Evolutionary conservation across 2,113 vertebrate species (phyloP).

Genomic region (human): GRCh38 chr4:55741001-55741500

Average conservation of each 20-base stretch:
- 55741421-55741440: no score
- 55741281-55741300: neutral
- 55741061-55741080: neutral
- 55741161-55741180: neutral
- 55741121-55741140: neutral
- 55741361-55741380: neutral
- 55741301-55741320: neutral
- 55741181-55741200: neutral
- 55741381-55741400: no score
- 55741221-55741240: neutral
- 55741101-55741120: neutral
- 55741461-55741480: no score
- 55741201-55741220: neutral
- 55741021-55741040: neutral
- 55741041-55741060: neutral
- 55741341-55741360: neutral
- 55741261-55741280: neutral
- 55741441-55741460: no score
- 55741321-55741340: neutral
- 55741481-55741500: no score
- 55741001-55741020: neutral
- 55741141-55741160: neutral
- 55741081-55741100: neutral
- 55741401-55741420: no score
- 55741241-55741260: neutral